Evolutionary conservation across 2,797 vertebrate genomes (phyloP).

Genomic region (Sebastes kiyomatsui): DNA sequence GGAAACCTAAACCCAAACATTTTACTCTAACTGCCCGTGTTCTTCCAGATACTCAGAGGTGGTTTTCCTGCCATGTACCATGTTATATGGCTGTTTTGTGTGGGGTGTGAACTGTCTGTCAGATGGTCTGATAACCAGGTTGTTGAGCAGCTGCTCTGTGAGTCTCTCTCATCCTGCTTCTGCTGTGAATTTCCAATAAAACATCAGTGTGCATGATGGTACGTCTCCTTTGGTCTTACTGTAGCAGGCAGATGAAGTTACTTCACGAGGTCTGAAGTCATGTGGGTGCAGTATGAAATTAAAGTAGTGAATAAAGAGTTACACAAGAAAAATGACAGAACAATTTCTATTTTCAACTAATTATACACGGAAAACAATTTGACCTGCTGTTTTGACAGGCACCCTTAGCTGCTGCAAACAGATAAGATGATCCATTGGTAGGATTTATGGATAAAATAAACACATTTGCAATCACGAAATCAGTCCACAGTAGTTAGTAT

Average conservation of each 20-base stretch:
- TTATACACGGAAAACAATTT: not conserved
- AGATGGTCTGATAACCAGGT: not conserved
- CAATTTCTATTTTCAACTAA: too few species aligned
- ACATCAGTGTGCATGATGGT: not conserved
- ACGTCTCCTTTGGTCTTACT: not conserved
- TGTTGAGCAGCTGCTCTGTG: constrained; percentile 18
- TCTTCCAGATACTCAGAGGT: not conserved
- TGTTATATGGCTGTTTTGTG: too few species aligned
- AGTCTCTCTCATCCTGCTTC: constrained; percentile 28
- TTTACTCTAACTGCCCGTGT: not conserved
- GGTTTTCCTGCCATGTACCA: too few species aligned
- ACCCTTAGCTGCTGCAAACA: not conserved
- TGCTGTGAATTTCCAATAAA: constrained; percentile 61
- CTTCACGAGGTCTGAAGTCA: not conserved
- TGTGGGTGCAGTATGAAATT: not conserved
- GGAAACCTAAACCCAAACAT: not conserved
- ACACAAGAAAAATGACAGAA: not conserved
- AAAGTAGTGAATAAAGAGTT: not conserved
- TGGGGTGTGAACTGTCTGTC: not conserved
- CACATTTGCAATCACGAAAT: not conserved
- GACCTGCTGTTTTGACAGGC: not conserved
- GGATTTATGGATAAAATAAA: not conserved
- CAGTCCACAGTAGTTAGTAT: not conserved
- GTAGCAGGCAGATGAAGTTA: not conserved
- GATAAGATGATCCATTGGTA: not conserved